Evolutionary conservation across 1,140 invertebrate genomes (phyloP).

Genomic region (Phthorimaea operculella): DNA sequence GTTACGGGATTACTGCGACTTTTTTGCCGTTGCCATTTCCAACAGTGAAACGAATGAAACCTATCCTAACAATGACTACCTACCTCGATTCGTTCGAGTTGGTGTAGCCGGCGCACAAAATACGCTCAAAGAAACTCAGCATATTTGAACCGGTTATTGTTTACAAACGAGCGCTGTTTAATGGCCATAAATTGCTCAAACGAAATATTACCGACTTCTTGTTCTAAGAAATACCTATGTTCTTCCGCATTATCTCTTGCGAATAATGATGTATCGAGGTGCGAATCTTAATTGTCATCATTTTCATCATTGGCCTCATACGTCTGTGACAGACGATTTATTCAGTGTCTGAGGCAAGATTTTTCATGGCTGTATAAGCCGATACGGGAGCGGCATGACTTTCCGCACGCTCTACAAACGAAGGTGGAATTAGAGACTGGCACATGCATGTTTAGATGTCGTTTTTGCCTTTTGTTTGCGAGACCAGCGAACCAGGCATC

Average conservation of each 20-base stretch:
- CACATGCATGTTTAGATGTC: no score
- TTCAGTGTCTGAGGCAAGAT: no score
- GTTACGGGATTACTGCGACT: not conserved
- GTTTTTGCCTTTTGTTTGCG: no score
- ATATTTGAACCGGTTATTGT: conserved; percentile 57
- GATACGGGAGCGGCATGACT: no score
- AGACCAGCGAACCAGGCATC: no score
- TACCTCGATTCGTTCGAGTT: conserved; percentile 9
- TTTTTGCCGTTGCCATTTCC: not conserved
- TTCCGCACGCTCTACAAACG: no score
- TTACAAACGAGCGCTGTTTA: conserved; percentile 52
- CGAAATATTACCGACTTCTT: conserved; percentile 37
- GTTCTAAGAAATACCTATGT: conserved; percentile 32
- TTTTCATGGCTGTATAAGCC: no score
- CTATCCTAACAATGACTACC: not conserved
- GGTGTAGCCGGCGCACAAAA: conserved; percentile 31
- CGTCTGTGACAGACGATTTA: no score
- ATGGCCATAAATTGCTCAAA: conserved; percentile 47
- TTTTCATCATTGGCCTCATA: no score
- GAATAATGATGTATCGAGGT: not conserved
- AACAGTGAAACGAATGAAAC: not conserved
- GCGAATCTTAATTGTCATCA: no score
- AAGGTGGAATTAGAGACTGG: no score
- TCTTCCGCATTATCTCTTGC: conserved; percentile 30
- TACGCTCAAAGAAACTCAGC: conserved; percentile 47